These are phyloP conservation scores for Latheticus oryzae DNA, from an alignment of 2,888 invertebrate genomes.

Conservation along the genomic window DNA sequence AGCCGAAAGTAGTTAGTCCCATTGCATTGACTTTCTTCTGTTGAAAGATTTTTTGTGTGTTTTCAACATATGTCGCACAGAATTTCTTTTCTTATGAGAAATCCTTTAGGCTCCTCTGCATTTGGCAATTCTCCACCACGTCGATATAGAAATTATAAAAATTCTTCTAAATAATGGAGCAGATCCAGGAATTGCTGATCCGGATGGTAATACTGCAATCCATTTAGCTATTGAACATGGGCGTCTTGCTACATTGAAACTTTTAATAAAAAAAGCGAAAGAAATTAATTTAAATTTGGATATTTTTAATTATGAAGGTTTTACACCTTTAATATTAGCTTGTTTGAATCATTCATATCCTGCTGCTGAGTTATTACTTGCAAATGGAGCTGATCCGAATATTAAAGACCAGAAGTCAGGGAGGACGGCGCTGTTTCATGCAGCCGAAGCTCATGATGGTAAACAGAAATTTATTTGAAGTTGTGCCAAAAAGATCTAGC, in stretches of 20 bases:
- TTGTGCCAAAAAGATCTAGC: no score
- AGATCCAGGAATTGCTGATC: conserved; percentile 60
- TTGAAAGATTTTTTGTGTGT: no score
- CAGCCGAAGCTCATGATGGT: conserved; percentile 62
- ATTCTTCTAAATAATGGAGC: conserved; percentile 65
- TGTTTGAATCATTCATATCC: conserved; percentile 60
- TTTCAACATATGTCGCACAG: no score
- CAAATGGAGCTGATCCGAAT: conserved; percentile 60
- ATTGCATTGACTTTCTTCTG: no score
- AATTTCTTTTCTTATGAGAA: no score
- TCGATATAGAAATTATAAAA: conserved; percentile 54
- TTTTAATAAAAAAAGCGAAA: conserved; percentile 50
- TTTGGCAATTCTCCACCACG: conserved; percentile 62
- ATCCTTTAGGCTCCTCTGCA: conserved; percentile 66
- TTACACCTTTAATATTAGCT: conserved; percentile 68
- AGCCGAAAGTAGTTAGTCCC: no score
- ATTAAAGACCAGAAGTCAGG: conserved; percentile 66
- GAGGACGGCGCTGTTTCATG: conserved; percentile 67
- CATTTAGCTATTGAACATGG: conserved; percentile 66
- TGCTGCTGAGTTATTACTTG: conserved; percentile 61
- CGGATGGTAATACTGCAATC: conserved; percentile 63
- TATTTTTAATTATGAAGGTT: conserved; percentile 59
- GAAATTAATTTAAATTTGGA: conserved; percentile 53
- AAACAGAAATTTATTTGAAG: no score
- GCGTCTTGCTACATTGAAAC: conserved; percentile 51